Evolutionary conservation across 2,888 invertebrate species (phyloP).

Genomic region (Acrobasis suavella): DNA sequence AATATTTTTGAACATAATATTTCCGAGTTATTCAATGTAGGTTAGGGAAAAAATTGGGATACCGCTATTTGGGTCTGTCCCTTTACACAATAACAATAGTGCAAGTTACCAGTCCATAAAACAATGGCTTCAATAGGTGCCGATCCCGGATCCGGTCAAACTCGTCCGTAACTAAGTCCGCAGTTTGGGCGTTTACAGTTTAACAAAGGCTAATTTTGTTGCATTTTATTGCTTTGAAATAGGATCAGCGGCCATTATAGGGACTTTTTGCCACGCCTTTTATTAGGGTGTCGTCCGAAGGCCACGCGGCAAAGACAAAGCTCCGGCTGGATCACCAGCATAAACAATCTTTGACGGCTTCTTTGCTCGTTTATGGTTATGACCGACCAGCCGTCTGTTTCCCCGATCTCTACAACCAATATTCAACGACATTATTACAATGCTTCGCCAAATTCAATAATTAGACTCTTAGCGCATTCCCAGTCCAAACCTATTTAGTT

Average conservation of each 20-base stretch:
- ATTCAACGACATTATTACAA: neutral
- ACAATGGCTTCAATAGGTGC: conserved; percentile 57
- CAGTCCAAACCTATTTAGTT: no score
- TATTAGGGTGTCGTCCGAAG: conserved; percentile 81
- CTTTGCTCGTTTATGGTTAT: conserved; percentile 73
- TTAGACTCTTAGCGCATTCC: no score
- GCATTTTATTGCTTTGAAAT: conserved; percentile 79
- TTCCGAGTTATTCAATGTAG: no score
- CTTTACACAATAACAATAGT: conserved; percentile 44
- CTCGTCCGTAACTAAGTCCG: conserved; percentile 51
- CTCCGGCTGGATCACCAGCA: conserved; percentile 71
- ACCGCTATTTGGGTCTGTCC: neutral
- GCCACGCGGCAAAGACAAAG: conserved; percentile 77
- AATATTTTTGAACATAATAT: no score
- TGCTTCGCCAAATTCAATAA: neutral
- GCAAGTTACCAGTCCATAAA: conserved; percentile 61
- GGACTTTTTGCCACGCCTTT: conserved; percentile 79
- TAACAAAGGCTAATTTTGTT: conserved; percentile 81
- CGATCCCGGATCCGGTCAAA: conserved; percentile 41
- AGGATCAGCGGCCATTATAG: conserved; percentile 78
- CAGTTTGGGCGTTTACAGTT: conserved; percentile 66
- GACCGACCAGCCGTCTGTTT: conserved; percentile 37
- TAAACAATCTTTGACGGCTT: conserved; percentile 78
- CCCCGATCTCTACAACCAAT: neutral
- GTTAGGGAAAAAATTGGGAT: neutral